Conservation (phyloP, 2,113 vertebrate species). For the Dendrocopos noguchii region DNA sequence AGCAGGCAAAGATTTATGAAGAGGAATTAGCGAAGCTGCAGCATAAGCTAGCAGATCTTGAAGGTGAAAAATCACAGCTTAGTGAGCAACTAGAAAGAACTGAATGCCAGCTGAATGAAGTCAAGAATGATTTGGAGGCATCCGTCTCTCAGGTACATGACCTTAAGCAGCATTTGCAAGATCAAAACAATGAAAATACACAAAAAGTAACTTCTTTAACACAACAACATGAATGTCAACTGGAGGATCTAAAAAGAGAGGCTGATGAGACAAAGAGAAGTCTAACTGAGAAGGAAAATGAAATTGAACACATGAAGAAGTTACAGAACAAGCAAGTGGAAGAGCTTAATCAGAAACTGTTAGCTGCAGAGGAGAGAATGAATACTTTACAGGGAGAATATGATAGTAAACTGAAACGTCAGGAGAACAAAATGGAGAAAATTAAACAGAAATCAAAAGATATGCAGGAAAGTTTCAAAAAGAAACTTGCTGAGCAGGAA, state of each 20-base stretch:
- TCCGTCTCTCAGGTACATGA: slow-evolving; percentile 74
- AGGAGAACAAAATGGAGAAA: slow-evolving; percentile 89
- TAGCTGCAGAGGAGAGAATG: slow-evolving; percentile 77
- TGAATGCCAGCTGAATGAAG: slow-evolving; percentile 61
- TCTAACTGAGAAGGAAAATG: slow-evolving; percentile 80
- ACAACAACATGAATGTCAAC: slow-evolving; percentile 68
- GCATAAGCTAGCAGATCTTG: slow-evolving; percentile 66
- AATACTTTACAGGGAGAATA: slow-evolving; percentile 78
- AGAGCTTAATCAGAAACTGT: slow-evolving; percentile 80
- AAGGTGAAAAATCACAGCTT: slow-evolving; percentile 77
- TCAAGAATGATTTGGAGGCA: slow-evolving; percentile 73
- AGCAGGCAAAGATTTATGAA: slow-evolving; percentile 27
- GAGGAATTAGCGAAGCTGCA: slow-evolving; percentile 76
- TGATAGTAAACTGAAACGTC: slow-evolving; percentile 85
- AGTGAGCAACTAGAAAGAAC: slow-evolving; percentile 62
- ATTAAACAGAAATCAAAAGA: slow-evolving; percentile 88
- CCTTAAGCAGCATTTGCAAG: slow-evolving; percentile 75
- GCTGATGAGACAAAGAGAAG: slow-evolving; percentile 74
- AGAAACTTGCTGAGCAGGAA: slow-evolving; percentile 88
- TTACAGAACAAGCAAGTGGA: slow-evolving; percentile 79
- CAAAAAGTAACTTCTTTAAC: slow-evolving; percentile 75
- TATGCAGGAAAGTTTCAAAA: slow-evolving; percentile 88
- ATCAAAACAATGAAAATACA: slow-evolving; percentile 73
- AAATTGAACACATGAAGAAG: slow-evolving; percentile 69
- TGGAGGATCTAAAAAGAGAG: slow-evolving; percentile 70